phyloP scores from a whole-genome alignment of 2,797 vertebrate genomes.

The Pseudopleuronectes americanus region DNA sequence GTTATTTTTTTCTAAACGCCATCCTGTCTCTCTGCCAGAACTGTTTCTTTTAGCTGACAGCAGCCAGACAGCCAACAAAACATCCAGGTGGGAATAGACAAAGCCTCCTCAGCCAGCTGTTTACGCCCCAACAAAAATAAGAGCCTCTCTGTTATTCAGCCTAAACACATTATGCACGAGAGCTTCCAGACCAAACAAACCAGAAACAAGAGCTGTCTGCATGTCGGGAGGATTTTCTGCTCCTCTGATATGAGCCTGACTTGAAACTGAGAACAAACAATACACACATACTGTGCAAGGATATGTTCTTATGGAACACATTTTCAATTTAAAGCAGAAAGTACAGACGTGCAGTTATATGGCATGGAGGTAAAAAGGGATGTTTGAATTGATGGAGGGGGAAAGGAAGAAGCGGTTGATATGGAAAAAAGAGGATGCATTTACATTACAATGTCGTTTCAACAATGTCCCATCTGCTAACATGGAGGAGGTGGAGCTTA shows the following conservation, averaged over 20 bases:
- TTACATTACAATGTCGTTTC: too few relatives aligned
- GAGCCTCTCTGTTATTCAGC: slow-evolving; percentile 28
- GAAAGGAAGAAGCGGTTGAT: too few relatives aligned
- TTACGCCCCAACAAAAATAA: slow-evolving; percentile 37
- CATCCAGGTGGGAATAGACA: slow-evolving; percentile 59
- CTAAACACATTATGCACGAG: slow-evolving; percentile 16
- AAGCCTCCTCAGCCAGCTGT: slow-evolving; percentile 50
- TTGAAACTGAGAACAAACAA: slow-evolving; percentile 6
- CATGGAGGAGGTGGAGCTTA: too few relatives aligned
- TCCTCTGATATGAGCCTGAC: not conserved
- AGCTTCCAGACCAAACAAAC: slow-evolving; percentile 30
- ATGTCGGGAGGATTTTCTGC: not conserved
- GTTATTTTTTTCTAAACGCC: slow-evolving; percentile 11
- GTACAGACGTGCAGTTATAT: slow-evolving; percentile 1
- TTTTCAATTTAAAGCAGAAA: not conserved
- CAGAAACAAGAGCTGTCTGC: slow-evolving; percentile 16
- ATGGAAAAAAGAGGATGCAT: too few relatives aligned
- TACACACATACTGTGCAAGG: not conserved
- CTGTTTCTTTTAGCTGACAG: slow-evolving; percentile 48
- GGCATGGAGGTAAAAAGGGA: not conserved
- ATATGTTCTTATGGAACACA: not conserved
- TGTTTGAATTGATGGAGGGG: not conserved
- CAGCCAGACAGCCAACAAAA: slow-evolving; percentile 43
- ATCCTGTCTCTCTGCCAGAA: slow-evolving; percentile 16
- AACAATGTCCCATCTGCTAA: too few relatives aligned